Base-by-base conservation (phyloP, 1,140 invertebrate genomes). In the Temnothorax longispinosus region DNA sequence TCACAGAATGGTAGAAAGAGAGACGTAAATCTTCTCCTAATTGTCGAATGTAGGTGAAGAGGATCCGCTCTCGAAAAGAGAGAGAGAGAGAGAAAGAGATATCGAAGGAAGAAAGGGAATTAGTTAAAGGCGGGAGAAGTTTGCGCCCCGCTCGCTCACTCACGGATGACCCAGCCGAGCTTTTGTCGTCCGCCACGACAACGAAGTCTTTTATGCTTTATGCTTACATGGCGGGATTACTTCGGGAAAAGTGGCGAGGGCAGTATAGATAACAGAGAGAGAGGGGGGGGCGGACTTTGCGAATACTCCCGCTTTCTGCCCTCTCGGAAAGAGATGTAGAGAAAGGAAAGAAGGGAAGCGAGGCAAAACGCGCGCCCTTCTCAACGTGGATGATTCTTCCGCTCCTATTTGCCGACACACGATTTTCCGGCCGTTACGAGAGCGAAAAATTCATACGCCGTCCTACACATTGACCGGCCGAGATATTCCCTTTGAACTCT, bases 191-290 rank as follows among this genome's bases (percentile, higher is more conserved):
- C 44, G 52, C 27, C 21, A 60, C 27, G 69, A 75, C 74, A 35
- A 47, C 38, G 54, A 81, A 80, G 56, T 32, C n/a, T 38, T 82
- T 72, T 86, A 71, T 38, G n/a, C 41, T 87, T 87, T 84, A 84
- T 84, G 85, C 85, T 86, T 74, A 87, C 85, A 50, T 38, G 56
- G 50, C 78, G 27, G 38, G 56, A 87, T 87, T 72, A 82, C 58
- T 78, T 69, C 11, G 64, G 38, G 65, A 62, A 76, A 75, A 75
- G 81, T 85, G 58, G 27, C 50, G 18, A 64, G 41, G 75, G 18
- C 13, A 44, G 47, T 85, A 65, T 50, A 64, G 82, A 77, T 78
- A 65, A 54, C 47, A 15, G n/a, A n/a, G 13, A 15, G 50, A 50
- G 11, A 50, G 47, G 0, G 4, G 0, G 11, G 50, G 13, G 50